Evolutionary conservation across 2,888 invertebrate genomes (phyloP).

Genomic region (Erebia aethiops): DNA sequence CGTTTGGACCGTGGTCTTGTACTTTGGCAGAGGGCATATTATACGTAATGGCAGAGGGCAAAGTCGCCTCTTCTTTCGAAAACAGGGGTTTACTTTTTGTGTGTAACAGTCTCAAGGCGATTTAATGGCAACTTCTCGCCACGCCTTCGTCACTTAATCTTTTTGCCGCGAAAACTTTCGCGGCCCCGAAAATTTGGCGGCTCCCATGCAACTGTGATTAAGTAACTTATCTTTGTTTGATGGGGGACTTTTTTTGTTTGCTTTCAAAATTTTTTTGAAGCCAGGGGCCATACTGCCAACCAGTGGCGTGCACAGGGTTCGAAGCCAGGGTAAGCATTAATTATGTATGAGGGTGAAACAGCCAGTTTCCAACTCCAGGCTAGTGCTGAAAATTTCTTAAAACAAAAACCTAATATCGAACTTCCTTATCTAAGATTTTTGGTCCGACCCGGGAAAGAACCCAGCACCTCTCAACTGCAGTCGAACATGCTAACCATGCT

Average conservation of each 20-base stretch:
- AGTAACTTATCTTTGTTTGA: background rate
- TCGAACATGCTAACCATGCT: no score
- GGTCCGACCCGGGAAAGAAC: no score
- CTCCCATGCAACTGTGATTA: conserved; percentile 2
- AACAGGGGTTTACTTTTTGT: conserved; percentile 25
- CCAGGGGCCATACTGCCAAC: no score
- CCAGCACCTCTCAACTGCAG: no score
- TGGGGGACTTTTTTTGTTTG: background rate
- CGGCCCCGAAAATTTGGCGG: conserved; percentile 32
- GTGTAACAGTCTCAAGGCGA: conserved; percentile 30
- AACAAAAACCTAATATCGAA: no score
- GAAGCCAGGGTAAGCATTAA: no score
- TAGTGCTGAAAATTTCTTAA: no score
- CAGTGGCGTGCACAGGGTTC: no score
- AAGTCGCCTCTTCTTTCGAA: background rate
- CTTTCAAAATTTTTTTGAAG: background rate
- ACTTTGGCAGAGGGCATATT: background rate
- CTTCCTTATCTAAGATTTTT: no score
- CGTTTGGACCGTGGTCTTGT: background rate
- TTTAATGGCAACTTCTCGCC: conserved; percentile 40
- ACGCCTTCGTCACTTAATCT: conserved; percentile 43
- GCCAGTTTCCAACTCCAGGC: no score
- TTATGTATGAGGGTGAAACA: no score
- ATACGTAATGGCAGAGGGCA: no score
- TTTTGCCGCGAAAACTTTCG: conserved; percentile 38